phyloP scores from a whole-genome alignment of 2,888 invertebrate species.

The Aphodius sticticus region DNA sequence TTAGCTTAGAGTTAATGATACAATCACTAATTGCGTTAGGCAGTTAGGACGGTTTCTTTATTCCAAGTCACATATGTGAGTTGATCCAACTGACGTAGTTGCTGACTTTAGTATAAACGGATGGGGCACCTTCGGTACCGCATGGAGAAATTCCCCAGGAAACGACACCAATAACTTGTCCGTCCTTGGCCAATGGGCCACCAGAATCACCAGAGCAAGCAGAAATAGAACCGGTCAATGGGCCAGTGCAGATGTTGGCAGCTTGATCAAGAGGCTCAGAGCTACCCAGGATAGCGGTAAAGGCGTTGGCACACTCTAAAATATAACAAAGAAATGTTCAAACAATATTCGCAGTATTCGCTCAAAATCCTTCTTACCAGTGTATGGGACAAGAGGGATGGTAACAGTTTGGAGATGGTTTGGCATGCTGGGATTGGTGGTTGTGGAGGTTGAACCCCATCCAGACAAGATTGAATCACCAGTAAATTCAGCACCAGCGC shows the following conservation, averaged over 20 bases:
- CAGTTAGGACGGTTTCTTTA: neutral
- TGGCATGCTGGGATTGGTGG: slow-evolving; percentile 45
- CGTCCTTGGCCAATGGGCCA: slow-evolving; percentile 60
- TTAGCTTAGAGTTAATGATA: no score
- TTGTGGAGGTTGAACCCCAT: slow-evolving; percentile 56
- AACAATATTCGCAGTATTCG: slow-evolving; percentile 24
- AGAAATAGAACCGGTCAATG: slow-evolving; percentile 50
- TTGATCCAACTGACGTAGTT: slow-evolving; percentile 61
- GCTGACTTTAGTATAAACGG: slow-evolving; percentile 63
- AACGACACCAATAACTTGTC: slow-evolving; percentile 60
- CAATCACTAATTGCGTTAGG: no score
- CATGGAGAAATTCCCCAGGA: slow-evolving; percentile 66
- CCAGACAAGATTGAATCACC: slow-evolving; percentile 58
- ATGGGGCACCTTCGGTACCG: slow-evolving; percentile 62
- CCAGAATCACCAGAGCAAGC: slow-evolving; percentile 67
- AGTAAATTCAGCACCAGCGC: slow-evolving; percentile 41
- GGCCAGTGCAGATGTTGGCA: slow-evolving; percentile 61
- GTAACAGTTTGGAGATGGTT: slow-evolving; percentile 50
- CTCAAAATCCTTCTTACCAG: slow-evolving; percentile 30
- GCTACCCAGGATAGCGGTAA: slow-evolving; percentile 54
- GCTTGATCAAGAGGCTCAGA: slow-evolving; percentile 57
- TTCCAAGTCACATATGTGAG: slow-evolving; percentile 14
- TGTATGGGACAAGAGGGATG: slow-evolving; percentile 15
- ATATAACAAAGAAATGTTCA: neutral
- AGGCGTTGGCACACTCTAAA: slow-evolving; percentile 59